Conservation (phyloP, 2,888 invertebrate genomes). For the Agriotes lineatus region DNA sequence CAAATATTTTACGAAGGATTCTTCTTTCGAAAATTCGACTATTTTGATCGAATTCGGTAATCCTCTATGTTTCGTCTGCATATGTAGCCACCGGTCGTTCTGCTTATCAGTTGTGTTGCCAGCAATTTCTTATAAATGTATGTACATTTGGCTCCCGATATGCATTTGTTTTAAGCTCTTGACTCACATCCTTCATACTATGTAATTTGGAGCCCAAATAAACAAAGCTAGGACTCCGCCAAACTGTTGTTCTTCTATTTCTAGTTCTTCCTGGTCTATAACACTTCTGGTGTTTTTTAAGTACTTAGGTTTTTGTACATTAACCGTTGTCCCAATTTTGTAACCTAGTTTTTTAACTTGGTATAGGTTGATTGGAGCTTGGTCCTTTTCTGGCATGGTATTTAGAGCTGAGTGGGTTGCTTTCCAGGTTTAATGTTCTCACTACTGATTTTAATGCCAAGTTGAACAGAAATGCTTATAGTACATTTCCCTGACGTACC, state of each 20-base stretch:
- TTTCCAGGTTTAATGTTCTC: background rate
- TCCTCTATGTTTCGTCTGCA: background rate
- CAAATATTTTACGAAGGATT: background rate
- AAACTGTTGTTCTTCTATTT: background rate
- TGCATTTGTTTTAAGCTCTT: background rate
- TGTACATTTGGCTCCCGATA: background rate
- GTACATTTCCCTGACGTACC: background rate
- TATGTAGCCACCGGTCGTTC: background rate
- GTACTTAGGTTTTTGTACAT: background rate
- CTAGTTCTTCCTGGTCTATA: background rate
- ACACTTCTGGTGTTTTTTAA: background rate
- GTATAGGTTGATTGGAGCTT: background rate
- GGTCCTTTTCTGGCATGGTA: background rate
- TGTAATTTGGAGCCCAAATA: background rate
- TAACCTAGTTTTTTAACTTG: background rate
- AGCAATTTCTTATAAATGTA: background rate
- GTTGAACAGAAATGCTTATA: background rate
- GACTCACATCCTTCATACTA: background rate
- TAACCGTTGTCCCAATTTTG: background rate
- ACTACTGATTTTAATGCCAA: background rate
- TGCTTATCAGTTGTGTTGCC: background rate
- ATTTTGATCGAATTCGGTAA: background rate
- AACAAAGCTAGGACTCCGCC: background rate
- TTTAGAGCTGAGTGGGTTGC: background rate
- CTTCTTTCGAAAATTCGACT: background rate